phyloP scores from a whole-genome alignment of 2,888 invertebrate genomes.

The Colostygia pectinataria region DNA sequence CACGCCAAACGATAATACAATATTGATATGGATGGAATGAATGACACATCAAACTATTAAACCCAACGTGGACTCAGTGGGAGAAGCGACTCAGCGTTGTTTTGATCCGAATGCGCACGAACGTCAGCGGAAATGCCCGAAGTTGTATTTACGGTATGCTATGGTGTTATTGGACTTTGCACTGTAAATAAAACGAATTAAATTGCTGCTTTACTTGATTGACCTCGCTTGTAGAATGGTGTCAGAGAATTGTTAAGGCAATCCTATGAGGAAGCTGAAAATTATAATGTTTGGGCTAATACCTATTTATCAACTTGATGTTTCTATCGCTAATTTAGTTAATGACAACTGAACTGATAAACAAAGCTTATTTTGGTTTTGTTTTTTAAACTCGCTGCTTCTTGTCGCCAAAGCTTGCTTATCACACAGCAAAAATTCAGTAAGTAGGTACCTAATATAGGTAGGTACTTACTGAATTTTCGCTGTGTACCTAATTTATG shows the following conservation, averaged over 20 bases:
- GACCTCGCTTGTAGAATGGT: conserved; percentile 19
- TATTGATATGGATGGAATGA: conserved; percentile 52
- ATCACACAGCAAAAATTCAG: too few species aligned
- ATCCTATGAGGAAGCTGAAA: conserved; percentile 2
- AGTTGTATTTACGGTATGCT: conserved; percentile 51
- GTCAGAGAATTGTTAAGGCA: conserved; percentile 10
- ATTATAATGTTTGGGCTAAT: too few species aligned
- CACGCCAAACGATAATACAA: conserved; percentile 57
- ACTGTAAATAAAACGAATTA: conserved; percentile 41
- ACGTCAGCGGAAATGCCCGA: conserved; percentile 61
- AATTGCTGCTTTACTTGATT: conserved; percentile 34
- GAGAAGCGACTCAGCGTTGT: conserved; percentile 52
- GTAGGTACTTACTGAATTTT: too few species aligned
- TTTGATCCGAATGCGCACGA: conserved; percentile 69
- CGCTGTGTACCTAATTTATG: too few species aligned
- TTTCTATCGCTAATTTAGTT: too few species aligned
- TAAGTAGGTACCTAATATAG: too few species aligned
- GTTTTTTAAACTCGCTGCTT: too few species aligned
- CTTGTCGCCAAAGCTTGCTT: too few species aligned
- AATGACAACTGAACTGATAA: too few species aligned
- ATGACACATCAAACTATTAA: conserved; percentile 38
- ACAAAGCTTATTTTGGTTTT: too few species aligned
- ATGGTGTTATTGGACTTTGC: conserved; percentile 53
- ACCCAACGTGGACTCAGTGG: conserved; percentile 28
- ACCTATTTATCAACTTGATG: too few species aligned